Evolutionary conservation across 2,888 invertebrate genomes (phyloP), one percentile per base, ranked within the genome.

Genomic region (Stenurella melanura): DNA sequence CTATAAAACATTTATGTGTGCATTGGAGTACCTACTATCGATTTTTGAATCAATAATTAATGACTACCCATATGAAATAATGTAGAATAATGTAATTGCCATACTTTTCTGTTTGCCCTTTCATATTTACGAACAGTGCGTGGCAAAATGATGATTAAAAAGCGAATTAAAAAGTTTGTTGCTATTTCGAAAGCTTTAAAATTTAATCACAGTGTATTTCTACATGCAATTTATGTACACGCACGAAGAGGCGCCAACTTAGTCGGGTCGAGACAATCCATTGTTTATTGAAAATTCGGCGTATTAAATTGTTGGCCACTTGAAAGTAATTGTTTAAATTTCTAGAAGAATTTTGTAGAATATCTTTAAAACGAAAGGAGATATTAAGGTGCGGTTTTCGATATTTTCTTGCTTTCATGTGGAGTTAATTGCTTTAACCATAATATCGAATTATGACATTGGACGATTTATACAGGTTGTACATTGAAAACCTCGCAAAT

Each of bases 31-130:
- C 17, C n/a, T 30, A 21, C 17, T 21, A 57, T 69, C 69, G 69
- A 69, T 69, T 69, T 69, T 69, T 18, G 18, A 69, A 34, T 57
- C 69, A 57, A 69, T 69, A 57, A 58, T 69, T 69, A 69, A 69
- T 57, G 18, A 69, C n/a, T 26, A n/a, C n/a, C 34, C 11, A 17
- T 9, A 18, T 57, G 34, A 17, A 34, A 69, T 18, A 38, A 42
- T 57, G 68, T 17, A 56, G 30, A 69, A 61, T 61, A 61, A 63
- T 63, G 61, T 63, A 34, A 19, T 38, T 9, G 15, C 19, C 30
- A n/a, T 4, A 21, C n/a, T 68, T 57, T 57, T 57, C 17, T 57
- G 69, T 69, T 34, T 58, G 34, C n/a, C 19, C 30, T 34, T n/a
- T 17, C 42, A 2, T 67, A 69, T 18, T 12, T 58, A 58, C 15